phyloP scores from a whole-genome alignment of 2,797 vertebrate genomes.

The Sylvia borin region DNA sequence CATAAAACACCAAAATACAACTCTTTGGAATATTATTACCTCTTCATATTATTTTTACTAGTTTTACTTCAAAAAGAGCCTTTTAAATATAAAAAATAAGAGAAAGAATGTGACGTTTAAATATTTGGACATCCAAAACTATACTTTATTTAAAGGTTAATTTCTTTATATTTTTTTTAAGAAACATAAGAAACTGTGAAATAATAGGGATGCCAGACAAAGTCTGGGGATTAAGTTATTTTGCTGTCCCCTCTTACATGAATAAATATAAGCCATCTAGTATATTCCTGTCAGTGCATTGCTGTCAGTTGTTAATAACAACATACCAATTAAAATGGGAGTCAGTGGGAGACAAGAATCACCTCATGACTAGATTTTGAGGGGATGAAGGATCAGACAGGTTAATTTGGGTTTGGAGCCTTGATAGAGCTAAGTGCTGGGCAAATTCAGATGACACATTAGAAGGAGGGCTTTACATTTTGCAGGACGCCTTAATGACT shows the following conservation, averaged over 20 bases:
- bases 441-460: slow-evolving; percentile 2
- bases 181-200: not conserved
- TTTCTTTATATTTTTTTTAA: not conserved
- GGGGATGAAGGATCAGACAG: not conserved
- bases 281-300: not conserved
- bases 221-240: not conserved
- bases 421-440: not conserved
- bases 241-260: not conserved
- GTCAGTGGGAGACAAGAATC: not conserved
- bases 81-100: not conserved
- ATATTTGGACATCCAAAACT: not conserved
- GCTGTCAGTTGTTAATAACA: slow-evolving; percentile 1
- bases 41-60: not conserved
- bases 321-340: slow-evolving; percentile 35
- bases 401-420: not conserved
- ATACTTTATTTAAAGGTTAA: not conserved
- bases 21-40: not conserved
- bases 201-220: not conserved
- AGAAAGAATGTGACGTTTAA: not conserved
- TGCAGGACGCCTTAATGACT: slow-evolving; percentile 59
- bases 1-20: not conserved
- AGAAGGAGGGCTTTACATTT: slow-evolving; percentile 41
- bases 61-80: not conserved
- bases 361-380: not conserved
- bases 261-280: slow-evolving; percentile 12